Evolutionary conservation across 2,113 vertebrate species (phyloP).

Genomic region (Trematomus loennbergii): DNA sequence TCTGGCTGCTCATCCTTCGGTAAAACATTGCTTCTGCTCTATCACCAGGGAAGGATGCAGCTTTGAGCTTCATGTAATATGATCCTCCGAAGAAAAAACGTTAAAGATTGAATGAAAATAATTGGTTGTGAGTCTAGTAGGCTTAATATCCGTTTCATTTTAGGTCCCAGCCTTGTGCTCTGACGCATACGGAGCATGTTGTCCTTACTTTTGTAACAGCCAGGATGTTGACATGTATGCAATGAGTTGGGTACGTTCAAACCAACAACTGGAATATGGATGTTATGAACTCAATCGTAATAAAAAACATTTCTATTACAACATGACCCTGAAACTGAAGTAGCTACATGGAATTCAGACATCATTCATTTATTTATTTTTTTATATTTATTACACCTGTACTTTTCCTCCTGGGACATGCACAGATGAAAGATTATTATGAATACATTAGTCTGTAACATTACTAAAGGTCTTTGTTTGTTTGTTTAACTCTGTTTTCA

Average conservation of each 20-base stretch:
- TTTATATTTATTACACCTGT: background rate
- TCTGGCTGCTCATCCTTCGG: conserved; percentile 18
- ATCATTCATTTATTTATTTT: background rate
- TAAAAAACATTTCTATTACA: background rate
- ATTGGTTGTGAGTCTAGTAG: conserved; percentile 24
- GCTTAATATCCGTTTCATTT: conserved; percentile 20
- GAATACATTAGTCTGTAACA: background rate
- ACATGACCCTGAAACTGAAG: background rate
- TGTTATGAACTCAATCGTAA: background rate
- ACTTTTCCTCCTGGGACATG: background rate
- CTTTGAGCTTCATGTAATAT: conserved; percentile 20
- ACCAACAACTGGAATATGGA: background rate
- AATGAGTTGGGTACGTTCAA: background rate
- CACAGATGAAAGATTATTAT: background rate
- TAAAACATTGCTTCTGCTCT: conserved; percentile 9
- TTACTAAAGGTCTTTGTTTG: background rate
- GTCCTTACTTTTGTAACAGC: background rate
- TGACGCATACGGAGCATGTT: conserved; percentile 19
- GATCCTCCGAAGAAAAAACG: background rate
- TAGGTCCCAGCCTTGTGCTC: conserved; percentile 22
- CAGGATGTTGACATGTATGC: background rate
- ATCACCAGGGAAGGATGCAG: conserved; percentile 26
- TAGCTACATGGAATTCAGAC: background rate
- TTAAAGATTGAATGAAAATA: conserved; percentile 19
- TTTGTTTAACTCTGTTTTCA: background rate